These are phyloP conservation scores for Apostichopus japonicus DNA, from an alignment of 35 echinoderm and acorn worm genomes.

Conservation along the genomic window DNA sequence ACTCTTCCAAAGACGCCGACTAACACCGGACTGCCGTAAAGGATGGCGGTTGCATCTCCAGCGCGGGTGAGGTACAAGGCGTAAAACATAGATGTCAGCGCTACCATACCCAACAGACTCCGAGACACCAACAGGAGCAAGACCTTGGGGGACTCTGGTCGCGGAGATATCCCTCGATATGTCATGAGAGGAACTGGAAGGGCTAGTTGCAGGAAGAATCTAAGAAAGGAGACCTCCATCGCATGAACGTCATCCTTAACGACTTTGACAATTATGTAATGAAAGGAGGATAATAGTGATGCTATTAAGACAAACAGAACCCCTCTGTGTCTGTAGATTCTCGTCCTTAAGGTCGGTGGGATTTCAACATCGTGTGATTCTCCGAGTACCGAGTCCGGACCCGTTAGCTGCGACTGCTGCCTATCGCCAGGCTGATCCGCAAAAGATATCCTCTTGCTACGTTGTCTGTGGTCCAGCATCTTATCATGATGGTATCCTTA, in stretches of 20 bases:
- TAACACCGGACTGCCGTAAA: conserved; percentile 18
- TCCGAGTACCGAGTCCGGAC: background rate
- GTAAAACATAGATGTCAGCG: background rate
- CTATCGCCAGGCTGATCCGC: background rate
- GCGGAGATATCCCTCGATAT: background rate
- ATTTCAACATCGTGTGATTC: background rate
- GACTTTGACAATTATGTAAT: conserved; percentile 9
- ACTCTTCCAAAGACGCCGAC: conserved; percentile 22
- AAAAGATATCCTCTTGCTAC: background rate
- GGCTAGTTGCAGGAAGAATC: conserved; percentile 10
- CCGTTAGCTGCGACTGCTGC: background rate
- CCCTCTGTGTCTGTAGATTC: background rate
- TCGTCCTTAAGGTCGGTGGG: background rate
- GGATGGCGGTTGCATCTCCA: conserved; percentile 35
- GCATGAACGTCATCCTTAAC: background rate
- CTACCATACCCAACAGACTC: background rate
- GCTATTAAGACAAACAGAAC: conserved; percentile 9
- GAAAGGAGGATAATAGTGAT: background rate
- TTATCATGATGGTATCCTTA: background rate
- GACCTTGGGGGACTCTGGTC: background rate
- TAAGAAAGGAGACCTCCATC: conserved; percentile 13
- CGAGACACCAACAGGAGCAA: background rate
- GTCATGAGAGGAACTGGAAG: background rate
- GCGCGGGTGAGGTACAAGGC: background rate
- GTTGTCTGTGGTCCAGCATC: background rate